Conservation (phyloP, 2,888 invertebrate genomes). For the Diloba caeruleocephala region DNA sequence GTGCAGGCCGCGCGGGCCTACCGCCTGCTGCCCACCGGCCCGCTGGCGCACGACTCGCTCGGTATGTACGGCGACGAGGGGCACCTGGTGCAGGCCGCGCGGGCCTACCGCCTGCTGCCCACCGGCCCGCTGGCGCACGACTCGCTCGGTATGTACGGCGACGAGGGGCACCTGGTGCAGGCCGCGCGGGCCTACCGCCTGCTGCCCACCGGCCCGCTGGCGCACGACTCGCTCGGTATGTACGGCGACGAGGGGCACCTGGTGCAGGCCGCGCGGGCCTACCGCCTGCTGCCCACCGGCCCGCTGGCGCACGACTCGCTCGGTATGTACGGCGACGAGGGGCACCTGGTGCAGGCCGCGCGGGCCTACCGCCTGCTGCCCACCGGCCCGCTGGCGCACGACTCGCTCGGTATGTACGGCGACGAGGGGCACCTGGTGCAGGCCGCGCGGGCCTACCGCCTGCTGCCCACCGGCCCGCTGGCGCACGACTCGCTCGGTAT, state of each 20-base stretch:
- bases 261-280: slow-evolving; percentile 1
- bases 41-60: background rate
- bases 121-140: background rate
- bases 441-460: background rate
- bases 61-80: too few species aligned
- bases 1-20: background rate
- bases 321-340: too few species aligned
- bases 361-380: background rate
- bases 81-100: too few species aligned
- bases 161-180: too few species aligned
- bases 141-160: too few species aligned
- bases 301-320: background rate
- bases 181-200: background rate
- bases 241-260: too few species aligned
- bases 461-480: background rate
- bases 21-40: background rate
- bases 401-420: too few species aligned
- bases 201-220: background rate
- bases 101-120: too few species aligned
- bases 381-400: background rate
- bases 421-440: background rate
- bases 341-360: background rate
- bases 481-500: background rate
- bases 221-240: too few species aligned
- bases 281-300: slow-evolving; percentile 2